Conservation (phyloP, 2,888 invertebrate genomes). For the Candidula unifasciata region DNA sequence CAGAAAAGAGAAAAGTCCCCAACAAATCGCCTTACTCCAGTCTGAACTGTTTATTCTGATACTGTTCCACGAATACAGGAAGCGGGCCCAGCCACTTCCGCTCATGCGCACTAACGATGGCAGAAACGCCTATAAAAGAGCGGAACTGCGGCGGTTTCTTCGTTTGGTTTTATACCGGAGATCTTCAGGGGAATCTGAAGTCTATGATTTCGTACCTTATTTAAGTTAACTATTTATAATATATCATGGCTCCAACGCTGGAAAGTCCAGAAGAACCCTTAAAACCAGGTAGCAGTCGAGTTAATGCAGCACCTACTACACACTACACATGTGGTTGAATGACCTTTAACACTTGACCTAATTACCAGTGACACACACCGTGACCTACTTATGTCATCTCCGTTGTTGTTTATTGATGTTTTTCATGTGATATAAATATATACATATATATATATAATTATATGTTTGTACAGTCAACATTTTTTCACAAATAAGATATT, state of each 20-base stretch:
- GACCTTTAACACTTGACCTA: background rate
- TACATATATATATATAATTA: too few relatives aligned
- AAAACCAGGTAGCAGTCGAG: background rate
- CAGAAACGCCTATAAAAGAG: slow-evolving; percentile 27
- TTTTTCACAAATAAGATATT: too few relatives aligned
- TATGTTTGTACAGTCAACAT: too few relatives aligned
- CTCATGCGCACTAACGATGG: slow-evolving; percentile 42
- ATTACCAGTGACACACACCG: background rate
- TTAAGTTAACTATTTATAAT: too few relatives aligned
- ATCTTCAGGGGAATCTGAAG: too few relatives aligned
- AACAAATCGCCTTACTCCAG: background rate
- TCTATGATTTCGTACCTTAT: too few relatives aligned
- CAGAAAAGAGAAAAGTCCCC: too few relatives aligned
- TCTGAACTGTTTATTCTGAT: slow-evolving; percentile 8
- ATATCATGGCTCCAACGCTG: background rate
- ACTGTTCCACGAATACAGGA: slow-evolving; percentile 55
- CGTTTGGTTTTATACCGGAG: slow-evolving; percentile 47
- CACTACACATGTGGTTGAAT: background rate
- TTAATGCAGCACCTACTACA: too few relatives aligned
- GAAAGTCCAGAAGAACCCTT: background rate
- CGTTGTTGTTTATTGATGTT: background rate
- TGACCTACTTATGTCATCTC: background rate
- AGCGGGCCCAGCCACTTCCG: slow-evolving; percentile 43
- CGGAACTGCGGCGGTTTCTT: background rate
- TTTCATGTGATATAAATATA: too few relatives aligned